phyloP scores from a whole-genome alignment of 2,888 invertebrate genomes.

The Drosophila borborema region DNA sequence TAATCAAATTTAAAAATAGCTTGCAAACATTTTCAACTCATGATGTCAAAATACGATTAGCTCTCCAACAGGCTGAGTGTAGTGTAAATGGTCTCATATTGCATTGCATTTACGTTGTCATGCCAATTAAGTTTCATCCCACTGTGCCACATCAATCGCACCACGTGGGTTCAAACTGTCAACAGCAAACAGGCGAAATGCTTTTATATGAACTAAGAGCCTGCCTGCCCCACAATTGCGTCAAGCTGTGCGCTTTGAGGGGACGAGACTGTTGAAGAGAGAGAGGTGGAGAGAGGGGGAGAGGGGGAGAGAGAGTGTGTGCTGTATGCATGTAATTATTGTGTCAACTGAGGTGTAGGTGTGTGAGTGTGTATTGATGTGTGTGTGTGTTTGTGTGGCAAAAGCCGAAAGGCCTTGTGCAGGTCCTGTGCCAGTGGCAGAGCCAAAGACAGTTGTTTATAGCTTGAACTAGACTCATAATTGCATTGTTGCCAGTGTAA shows the following conservation, averaged over 20 bases:
- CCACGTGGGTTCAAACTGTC: constrained; percentile 53
- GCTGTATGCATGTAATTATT: constrained; percentile 71
- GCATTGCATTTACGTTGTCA: constrained; percentile 7
- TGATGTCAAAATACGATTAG: neutral
- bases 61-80: neutral
- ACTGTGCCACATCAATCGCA: constrained; percentile 55
- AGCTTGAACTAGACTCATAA: constrained; percentile 69
- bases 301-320: neutral
- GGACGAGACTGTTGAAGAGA: neutral
- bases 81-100: constrained; percentile 1
- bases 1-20: neutral
- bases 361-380: constrained; percentile 62
- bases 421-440: constrained; percentile 20
- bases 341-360: constrained; percentile 67
- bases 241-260: constrained; percentile 39
- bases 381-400: constrained; percentile 47
- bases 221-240: neutral
- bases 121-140: constrained; percentile 27
- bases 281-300: neutral
- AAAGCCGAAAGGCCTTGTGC: constrained; percentile 44
- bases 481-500: constrained; percentile 78
- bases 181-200: constrained; percentile 49
- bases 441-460: constrained; percentile 58
- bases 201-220: constrained; percentile 52
- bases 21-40: neutral